Base-by-base conservation (phyloP, 1,140 invertebrate genomes). In the Sycophila sp. region DNA sequence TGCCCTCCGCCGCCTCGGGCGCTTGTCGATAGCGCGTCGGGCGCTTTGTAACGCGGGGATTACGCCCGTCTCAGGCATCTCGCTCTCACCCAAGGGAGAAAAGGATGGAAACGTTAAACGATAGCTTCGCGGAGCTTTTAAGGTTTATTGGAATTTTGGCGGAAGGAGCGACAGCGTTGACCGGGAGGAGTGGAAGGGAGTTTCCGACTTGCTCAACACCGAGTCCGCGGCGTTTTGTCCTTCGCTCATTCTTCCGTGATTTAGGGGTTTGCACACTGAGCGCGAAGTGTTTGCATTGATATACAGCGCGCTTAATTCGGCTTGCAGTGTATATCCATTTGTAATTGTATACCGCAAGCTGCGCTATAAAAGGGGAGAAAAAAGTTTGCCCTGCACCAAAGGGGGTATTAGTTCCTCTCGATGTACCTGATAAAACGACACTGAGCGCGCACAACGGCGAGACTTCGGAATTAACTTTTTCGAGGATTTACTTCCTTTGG, bases 61-160 rank as follows among this genome's bases (percentile, higher is more conserved):
- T 63, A 63, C 59, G 11, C 40, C 56, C 24, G 22, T 42, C 56
- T 26, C 24, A 17, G 13, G 22, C 19, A 22, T 32, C 26, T 36
- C 32, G 19, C 32, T 34, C 32, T 22, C 32, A 7, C 1, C 13
- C 10, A 1, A 19, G n/a, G 10, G 58, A 47, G 42, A 63, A 65
- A 65, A 45, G 40, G 38, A 65, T 65, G 34, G n/a, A n/a, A n/a
- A n/a, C 62, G 47, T 53, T 65, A 53, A 65, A 65, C 45, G 36
- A 38, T 66, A n/a, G 22, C 24, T 65, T n/a, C 22, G 10, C 64
- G 24, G 15, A 66, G 64, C 64, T 45, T 55, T 51, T 38, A 53
- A 49, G 47, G 30, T 63, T 53, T 65, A 65, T 65, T 30, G 63
- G 34, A 65, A 26, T 51, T 53, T 38, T 28, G 63, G 30, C 26